Evolutionary conservation across 2,888 invertebrate genomes (phyloP).

Genomic region (Chrysotoxum bicinctum): DNA sequence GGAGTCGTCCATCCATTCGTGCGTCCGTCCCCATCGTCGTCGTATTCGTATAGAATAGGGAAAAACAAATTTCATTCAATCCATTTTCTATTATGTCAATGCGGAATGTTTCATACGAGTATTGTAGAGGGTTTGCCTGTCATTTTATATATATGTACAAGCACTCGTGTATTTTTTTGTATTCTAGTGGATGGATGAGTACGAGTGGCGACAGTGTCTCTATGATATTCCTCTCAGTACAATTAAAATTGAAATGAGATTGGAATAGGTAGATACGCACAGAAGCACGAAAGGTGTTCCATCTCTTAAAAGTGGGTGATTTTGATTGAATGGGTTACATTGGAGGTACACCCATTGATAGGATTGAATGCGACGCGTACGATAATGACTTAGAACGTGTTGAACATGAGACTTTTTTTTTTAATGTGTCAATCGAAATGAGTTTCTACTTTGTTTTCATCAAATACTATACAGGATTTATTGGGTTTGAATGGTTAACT

Average conservation of each 20-base stretch:
- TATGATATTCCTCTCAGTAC: slow-evolving; percentile 36
- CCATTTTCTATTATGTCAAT: slow-evolving; percentile 43
- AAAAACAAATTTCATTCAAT: slow-evolving; percentile 50
- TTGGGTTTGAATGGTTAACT: slow-evolving; percentile 7
- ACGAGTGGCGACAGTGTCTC: slow-evolving; percentile 10
- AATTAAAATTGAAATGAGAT: slow-evolving; percentile 70
- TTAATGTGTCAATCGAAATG: slow-evolving; percentile 57
- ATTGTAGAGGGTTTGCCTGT: slow-evolving; percentile 19
- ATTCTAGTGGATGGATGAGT: neutral
- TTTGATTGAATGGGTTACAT: slow-evolving; percentile 47
- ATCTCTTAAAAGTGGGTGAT: slow-evolving; percentile 24
- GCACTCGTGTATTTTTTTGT: neutral
- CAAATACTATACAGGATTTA: neutral
- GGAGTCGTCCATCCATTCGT: neutral
- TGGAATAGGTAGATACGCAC: slow-evolving; percentile 55
- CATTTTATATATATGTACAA: neutral
- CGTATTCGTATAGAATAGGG: neutral
- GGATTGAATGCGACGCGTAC: slow-evolving; percentile 51
- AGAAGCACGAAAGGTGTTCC: slow-evolving; percentile 36
- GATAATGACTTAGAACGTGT: slow-evolving; percentile 59
- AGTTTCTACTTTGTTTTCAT: slow-evolving; percentile 33
- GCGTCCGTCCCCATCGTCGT: neutral
- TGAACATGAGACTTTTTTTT: slow-evolving; percentile 45
- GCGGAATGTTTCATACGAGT: slow-evolving; percentile 24
- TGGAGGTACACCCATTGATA: slow-evolving; percentile 36